These are phyloP conservation scores for Apeltes quadracus DNA, from an alignment of 2,113 vertebrate genomes.

Conservation along the genomic window DNA sequence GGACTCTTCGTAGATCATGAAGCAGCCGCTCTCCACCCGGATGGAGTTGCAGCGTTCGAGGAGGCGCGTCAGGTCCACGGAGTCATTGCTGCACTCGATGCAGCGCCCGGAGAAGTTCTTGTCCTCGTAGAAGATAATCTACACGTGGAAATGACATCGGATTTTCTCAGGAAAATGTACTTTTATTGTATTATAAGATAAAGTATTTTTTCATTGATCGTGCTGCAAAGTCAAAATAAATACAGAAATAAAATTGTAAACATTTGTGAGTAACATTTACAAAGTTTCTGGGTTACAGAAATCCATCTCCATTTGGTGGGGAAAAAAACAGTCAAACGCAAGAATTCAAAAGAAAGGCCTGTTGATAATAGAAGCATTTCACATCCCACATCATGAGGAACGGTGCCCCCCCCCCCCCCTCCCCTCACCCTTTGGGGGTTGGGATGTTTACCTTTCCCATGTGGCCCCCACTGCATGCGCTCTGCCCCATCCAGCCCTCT, in stretches of 20 bases:
- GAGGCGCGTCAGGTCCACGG: slow-evolving; percentile 54
- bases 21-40: slow-evolving; percentile 79
- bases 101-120: slow-evolving; percentile 64
- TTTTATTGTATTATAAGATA: too few species aligned
- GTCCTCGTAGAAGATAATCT: slow-evolving; percentile 78
- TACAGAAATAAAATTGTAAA: not conserved
- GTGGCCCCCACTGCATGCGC: slow-evolving; percentile 15
- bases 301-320: not conserved
- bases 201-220: not conserved
- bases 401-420: not conserved
- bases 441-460: slow-evolving; percentile 73
- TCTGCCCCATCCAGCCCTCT: slow-evolving; percentile 46
- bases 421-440: not conserved
- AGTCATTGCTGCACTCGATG: slow-evolving; percentile 67
- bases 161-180: not conserved
- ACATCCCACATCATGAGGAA: not conserved
- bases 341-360: not conserved
- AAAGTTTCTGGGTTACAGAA: not conserved
- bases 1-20: slow-evolving; percentile 78
- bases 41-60: slow-evolving; percentile 72
- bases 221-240: not conserved
- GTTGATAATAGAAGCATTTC: slow-evolving; percentile 2
- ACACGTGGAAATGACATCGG: not conserved
- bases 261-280: not conserved
- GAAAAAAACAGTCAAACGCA: not conserved